A percentile compares a stretch with the other conserved stretches of the same genome.
Evolutionary conservation across 2,113 vertebrate species (phyloP).

Genomic region (Mugil cephalus): DNA sequence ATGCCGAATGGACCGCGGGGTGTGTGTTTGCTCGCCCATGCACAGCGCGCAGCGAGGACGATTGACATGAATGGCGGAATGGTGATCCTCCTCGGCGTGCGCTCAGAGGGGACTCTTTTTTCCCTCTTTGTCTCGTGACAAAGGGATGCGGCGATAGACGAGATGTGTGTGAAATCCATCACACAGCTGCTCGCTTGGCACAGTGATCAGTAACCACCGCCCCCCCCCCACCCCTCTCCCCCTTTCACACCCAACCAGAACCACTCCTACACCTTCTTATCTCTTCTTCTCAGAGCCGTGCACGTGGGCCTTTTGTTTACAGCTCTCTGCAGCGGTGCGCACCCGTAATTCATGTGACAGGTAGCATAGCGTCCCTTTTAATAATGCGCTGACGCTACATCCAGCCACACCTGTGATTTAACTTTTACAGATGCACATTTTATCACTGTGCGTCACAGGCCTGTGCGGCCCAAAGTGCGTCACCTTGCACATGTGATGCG

Average conservation of each 20-base stretch:
- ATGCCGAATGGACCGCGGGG: conserved; percentile 36
- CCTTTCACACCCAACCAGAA: background rate
- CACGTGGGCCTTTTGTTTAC: conserved; percentile 70
- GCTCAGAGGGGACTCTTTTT: conserved; percentile 30
- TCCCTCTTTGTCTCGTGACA: conserved; percentile 54
- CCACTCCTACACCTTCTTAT: conserved; percentile 64
- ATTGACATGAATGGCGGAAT: conserved; percentile 50
- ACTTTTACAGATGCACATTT: background rate
- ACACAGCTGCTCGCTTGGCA: conserved; percentile 66
- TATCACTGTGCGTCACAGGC: background rate
- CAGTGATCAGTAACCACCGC: conserved; percentile 37
- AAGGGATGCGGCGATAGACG: conserved; percentile 54
- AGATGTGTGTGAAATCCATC: conserved; percentile 66
- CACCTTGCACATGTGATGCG: no score
- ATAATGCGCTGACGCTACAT: conserved; percentile 24
- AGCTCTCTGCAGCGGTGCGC: conserved; percentile 39
- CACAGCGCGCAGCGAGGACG: conserved; percentile 38
- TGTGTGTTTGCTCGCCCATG: conserved; percentile 61
- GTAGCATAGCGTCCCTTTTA: conserved; percentile 40
- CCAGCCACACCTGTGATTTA: background rate
- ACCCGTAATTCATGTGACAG: conserved; percentile 55
- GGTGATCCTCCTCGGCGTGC: conserved; percentile 24
- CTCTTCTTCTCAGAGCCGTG: conserved; percentile 60
- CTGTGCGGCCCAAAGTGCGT: no score
- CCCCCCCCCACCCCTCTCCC: no score